Evolutionary conservation across 2,113 vertebrate genomes (phyloP), one percentile per base, ranked within the genome.

Genomic region (Catharus minimus): DNA sequence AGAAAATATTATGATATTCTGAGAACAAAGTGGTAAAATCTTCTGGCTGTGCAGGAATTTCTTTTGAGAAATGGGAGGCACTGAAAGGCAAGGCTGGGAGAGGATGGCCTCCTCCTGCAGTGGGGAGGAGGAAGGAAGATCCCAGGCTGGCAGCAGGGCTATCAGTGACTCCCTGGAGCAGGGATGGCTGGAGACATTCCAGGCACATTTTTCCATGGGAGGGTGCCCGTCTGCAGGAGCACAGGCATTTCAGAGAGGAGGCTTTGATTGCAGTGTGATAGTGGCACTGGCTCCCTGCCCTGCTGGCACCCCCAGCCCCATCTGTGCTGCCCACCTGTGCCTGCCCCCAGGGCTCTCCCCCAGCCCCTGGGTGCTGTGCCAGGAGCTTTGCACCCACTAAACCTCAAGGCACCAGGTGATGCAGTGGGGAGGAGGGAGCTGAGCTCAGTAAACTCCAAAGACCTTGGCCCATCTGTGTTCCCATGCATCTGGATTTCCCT

Each of bases 1-100:
- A 91, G 89, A 94, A 91, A 92, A 92, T 91, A 83, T 93, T 91
- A 90, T 92, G 86, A 88, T 90, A 92, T 79, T 92, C 82, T 49
- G 73, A 94, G 80, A 91, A 88, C 82, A 91, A 95, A 95, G 88
- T 89, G 89, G 89, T 86, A 93, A 92, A 92, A 56, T 86, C 57
- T 72, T 95, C 94, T 80, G 88, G 73, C 88, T 90, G 76, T 2
- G 60, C 74, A 92, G 81, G 67, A 90, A 90, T 85, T 89, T 88
- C 62, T 93, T 78, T 87, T 69, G 73, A 78, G 95, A 92, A 94
- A 64, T 15, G 67, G 86, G 84, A 95, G 75, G 47, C 75, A 65
- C 56, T 91, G 91, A 68, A 91, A 90, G 24, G 77, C 85, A n/a
- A 56, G 71, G 49, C 47, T 0, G 22, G 64, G 43, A 90, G 39